These are phyloP conservation scores for Ochotona curzoniae DNA, from an alignment of 2,113 vertebrate species.

Conservation along the genomic window DNA sequence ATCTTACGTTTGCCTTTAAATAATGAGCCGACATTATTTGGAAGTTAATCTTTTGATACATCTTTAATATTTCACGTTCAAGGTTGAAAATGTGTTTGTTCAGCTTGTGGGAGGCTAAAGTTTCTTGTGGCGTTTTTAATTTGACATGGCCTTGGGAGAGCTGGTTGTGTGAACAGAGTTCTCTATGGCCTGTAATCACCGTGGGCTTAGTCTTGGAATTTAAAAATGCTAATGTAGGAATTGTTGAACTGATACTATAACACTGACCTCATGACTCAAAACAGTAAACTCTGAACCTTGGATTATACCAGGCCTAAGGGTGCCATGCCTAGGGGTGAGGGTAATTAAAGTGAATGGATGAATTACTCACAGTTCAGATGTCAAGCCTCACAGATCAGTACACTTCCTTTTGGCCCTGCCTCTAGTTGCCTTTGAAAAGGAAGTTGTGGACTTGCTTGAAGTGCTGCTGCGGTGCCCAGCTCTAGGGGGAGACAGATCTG, in stretches of 20 bases:
- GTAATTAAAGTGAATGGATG: neutral
- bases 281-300: neutral
- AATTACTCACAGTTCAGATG: neutral
- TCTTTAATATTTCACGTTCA: neutral
- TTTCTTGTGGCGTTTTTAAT: neutral
- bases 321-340: neutral
- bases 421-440: neutral
- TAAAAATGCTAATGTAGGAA: neutral
- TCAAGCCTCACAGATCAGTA: neutral
- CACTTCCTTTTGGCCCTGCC: neutral
- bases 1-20: slow-evolving; percentile 15
- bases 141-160: neutral
- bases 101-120: neutral
- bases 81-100: neutral
- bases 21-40: slow-evolving; percentile 26
- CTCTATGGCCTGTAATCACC: neutral
- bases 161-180: neutral
- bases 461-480: too few species aligned
- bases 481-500: neutral
- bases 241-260: neutral
- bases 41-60: neutral
- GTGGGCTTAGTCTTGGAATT: neutral
- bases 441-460: neutral
- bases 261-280: neutral
- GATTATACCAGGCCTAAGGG: neutral